Percentiles rank a stretch among this genome's conserved stretches.
phyloP scores from a whole-genome alignment of 2,113 vertebrate genomes.

The Planiliza haematocheilus region DNA sequence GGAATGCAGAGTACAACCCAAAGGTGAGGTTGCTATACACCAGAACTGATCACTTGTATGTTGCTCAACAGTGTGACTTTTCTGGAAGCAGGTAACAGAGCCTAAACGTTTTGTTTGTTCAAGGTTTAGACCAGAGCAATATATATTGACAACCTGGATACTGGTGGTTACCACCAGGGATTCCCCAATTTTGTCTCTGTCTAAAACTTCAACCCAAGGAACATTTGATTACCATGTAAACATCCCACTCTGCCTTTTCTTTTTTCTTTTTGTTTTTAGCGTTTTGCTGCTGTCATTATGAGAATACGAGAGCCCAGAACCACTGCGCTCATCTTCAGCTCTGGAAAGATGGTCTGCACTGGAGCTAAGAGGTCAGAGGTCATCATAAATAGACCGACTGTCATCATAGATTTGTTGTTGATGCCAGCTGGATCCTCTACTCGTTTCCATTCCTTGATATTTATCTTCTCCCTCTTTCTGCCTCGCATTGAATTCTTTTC shows the following conservation, averaged over 20 bases:
- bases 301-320: conserved; percentile 99
- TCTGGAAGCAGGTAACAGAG: background rate
- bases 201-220: too few species aligned
- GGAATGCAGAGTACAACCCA: conserved; percentile 99
- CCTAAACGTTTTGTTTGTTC: background rate
- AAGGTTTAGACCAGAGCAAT: background rate
- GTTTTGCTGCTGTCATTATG: conserved; percentile 99
- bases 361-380: conserved; percentile 93
- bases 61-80: conserved; percentile 1
- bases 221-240: too few species aligned
- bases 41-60: background rate
- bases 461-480: background rate
- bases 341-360: conserved; percentile 99
- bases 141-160: background rate
- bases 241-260: too few species aligned
- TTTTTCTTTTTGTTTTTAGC: too few species aligned
- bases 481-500: background rate
- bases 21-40: conserved; percentile 88
- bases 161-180: background rate
- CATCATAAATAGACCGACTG: too few species aligned
- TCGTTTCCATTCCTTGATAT: background rate
- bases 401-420: background rate
- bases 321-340: conserved; percentile 98
- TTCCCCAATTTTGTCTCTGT: too few species aligned
- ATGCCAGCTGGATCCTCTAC: background rate